These are phyloP conservation scores for Apus apus DNA, from an alignment of 2,113 vertebrate genomes.

Conservation along the genomic window DNA sequence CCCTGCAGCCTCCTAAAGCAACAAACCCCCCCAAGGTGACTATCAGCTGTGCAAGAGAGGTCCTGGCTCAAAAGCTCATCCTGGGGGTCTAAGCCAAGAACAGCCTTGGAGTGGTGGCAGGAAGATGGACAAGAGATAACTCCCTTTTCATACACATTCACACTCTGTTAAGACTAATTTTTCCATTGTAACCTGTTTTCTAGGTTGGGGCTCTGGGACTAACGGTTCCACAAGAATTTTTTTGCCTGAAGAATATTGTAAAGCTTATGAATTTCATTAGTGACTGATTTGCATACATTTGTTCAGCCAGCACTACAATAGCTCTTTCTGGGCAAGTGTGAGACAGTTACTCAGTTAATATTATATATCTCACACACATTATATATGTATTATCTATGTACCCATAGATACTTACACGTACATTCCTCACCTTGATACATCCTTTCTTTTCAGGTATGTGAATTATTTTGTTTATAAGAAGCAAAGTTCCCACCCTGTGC, in stretches of 20 bases:
- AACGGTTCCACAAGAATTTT: not conserved
- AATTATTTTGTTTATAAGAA: conserved; percentile 67
- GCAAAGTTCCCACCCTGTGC: conserved; percentile 15
- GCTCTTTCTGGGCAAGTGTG: conserved; percentile 15
- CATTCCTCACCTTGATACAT: not conserved
- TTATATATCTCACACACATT: not conserved
- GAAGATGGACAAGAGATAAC: not conserved
- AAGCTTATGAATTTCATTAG: conserved; percentile 6
- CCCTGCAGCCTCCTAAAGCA: not conserved
- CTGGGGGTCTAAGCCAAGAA: not conserved
- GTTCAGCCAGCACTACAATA: conserved; percentile 30
- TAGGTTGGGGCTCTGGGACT: not conserved
- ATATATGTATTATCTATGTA: not conserved
- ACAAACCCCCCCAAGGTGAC: not conserved
- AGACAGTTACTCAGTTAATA: not conserved
- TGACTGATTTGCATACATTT: conserved; percentile 37
- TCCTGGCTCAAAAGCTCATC: not conserved
- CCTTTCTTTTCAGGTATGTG: conserved; percentile 36
- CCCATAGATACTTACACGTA: not conserved
- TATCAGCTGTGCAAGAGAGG: not conserved
- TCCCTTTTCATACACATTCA: not conserved
- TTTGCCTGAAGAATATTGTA: conserved; percentile 8
- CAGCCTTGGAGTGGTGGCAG: not conserved
- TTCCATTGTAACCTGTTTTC: not conserved
- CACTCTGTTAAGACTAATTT: not conserved